These are phyloP conservation scores for Pogonomyrmex barbatus DNA, from an alignment of 1,140 invertebrate genomes.

Conservation along the genomic window DNA sequence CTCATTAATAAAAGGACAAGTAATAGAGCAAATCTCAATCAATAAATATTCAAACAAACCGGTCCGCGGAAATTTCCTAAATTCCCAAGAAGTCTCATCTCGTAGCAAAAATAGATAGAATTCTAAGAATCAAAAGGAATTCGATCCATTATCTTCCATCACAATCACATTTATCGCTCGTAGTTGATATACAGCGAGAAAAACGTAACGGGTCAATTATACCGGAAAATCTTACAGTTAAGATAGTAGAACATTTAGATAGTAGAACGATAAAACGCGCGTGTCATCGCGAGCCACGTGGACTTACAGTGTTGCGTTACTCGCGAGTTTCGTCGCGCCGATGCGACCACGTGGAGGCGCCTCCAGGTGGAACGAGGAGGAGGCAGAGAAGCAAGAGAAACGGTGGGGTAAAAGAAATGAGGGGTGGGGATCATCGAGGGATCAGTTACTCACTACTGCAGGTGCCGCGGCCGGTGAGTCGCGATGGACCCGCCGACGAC, in stretches of 20 bases:
- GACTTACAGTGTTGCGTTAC: neutral
- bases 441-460: neutral
- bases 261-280: neutral
- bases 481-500: neutral
- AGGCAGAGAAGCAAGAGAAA: no score
- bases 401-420: no score
- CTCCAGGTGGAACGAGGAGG: neutral
- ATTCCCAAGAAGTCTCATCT: neutral
- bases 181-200: neutral
- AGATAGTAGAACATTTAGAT: no score
- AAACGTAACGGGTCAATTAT: neutral
- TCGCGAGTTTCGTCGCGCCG: neutral
- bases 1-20: neutral
- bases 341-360: conserved; percentile 1
- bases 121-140: neutral
- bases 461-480: neutral
- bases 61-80: neutral
- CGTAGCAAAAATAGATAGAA: neutral
- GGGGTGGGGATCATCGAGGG: neutral
- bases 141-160: neutral
- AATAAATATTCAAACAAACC: neutral
- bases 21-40: neutral
- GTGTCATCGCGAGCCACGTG: neutral
- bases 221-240: neutral
- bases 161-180: neutral